Conservation (phyloP, 2,888 invertebrate genomes). For the Athalia cordata region DNA sequence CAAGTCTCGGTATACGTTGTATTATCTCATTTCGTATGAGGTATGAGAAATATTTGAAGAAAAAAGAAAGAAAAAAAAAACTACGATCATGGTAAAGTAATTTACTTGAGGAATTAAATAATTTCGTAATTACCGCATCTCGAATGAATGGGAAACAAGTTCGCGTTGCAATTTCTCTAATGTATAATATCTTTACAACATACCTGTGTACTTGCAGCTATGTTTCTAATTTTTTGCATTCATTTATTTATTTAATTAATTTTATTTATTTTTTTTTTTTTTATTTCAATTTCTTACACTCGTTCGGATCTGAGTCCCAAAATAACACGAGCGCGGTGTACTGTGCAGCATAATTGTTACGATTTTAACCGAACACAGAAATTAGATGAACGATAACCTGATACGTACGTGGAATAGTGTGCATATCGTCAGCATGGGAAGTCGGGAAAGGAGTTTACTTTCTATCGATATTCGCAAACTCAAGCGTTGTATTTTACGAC, state of each 20-base stretch:
- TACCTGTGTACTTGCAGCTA: not conserved
- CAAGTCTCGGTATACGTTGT: too few relatives aligned
- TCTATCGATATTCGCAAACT: conserved; percentile 18
- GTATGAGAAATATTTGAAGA: not conserved
- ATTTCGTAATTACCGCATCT: conserved; percentile 24
- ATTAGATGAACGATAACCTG: not conserved
- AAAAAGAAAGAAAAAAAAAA: not conserved
- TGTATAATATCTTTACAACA: conserved; percentile 4
- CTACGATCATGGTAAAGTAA: not conserved
- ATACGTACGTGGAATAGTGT: not conserved
- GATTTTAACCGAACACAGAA: too few relatives aligned
- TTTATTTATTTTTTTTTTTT: not conserved
- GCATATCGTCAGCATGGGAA: not conserved
- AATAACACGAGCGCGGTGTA: too few relatives aligned
- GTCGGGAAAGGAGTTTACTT: conserved; percentile 18
- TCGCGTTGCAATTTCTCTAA: conserved; percentile 22
- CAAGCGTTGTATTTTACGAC: not conserved
- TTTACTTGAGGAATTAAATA: conserved; percentile 37
- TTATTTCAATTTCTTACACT: not conserved
- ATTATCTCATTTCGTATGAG: too few relatives aligned
- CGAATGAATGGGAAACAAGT: conserved; percentile 25
- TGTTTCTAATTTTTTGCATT: too few relatives aligned
- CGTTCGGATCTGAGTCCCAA: not conserved
- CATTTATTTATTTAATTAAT: not conserved
- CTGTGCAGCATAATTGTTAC: too few relatives aligned